Conservation (phyloP, 2,888 invertebrate species). For the Trilocha varians region DNA sequence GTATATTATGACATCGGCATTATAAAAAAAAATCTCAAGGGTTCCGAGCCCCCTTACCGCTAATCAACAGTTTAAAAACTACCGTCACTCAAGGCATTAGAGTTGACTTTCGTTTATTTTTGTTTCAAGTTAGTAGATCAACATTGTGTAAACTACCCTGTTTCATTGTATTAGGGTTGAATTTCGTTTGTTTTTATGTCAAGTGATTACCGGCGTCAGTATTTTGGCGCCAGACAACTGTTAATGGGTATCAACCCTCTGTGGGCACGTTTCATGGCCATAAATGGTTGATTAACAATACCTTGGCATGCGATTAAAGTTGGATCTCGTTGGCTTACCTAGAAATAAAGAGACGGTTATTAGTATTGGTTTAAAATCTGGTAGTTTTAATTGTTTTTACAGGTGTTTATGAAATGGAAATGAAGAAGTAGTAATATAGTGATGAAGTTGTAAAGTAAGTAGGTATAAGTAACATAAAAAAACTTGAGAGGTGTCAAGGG, state of each 20-base stretch:
- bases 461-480: too few relatives aligned
- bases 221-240: conserved; percentile 58
- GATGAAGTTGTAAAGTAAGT: too few relatives aligned
- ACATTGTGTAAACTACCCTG: not conserved
- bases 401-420: too few relatives aligned
- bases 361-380: not conserved
- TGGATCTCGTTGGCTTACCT: conserved; percentile 14
- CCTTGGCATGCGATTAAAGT: conserved; percentile 20
- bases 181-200: not conserved
- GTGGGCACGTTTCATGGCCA: conserved; percentile 1
- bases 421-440: too few relatives aligned
- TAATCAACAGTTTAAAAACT: not conserved
- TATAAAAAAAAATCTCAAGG: conserved; percentile 5
- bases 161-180: not conserved
- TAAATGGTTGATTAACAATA: not conserved
- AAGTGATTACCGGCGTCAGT: conserved; percentile 19
- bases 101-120: not conserved
- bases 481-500: too few relatives aligned
- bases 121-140: conserved; percentile 2
- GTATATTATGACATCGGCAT: conserved; percentile 2
- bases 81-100: not conserved
- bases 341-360: conserved; percentile 8
- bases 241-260: conserved; percentile 37
- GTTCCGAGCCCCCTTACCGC: too few relatives aligned
- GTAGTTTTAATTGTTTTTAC: too few relatives aligned